A percentile compares a stretch with the other conserved stretches of the same genome.
phyloP scores from a whole-genome alignment of 2,888 invertebrate species.

The Nineta flava region DNA sequence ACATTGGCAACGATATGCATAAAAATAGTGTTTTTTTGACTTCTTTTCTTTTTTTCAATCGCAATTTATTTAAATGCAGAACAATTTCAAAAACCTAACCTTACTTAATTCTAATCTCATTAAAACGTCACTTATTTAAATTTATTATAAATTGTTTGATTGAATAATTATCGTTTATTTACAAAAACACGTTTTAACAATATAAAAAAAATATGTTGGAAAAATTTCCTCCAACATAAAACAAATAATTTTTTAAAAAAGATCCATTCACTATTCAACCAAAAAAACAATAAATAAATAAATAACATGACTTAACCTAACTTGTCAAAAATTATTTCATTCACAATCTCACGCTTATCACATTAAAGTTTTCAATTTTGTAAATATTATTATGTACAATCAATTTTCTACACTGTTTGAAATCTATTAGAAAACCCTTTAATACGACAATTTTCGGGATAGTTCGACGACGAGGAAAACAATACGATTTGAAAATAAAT shows the following conservation, averaged over 20 bases:
- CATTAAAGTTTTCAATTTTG: neutral
- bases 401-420: neutral
- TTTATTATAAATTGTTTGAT: neutral
- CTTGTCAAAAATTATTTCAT: neutral
- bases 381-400: too few relatives aligned
- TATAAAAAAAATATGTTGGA: neutral
- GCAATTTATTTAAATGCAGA: too few relatives aligned
- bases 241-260: too few relatives aligned
- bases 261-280: too few relatives aligned
- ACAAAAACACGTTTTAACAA: neutral
- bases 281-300: neutral
- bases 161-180: neutral
- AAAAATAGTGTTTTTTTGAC: too few relatives aligned
- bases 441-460: neutral
- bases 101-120: too few relatives aligned
- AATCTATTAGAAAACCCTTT: neutral
- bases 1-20: too few relatives aligned
- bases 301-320: neutral
- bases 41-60: too few relatives aligned
- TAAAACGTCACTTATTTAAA: neutral
- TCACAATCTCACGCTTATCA: conserved; percentile 1
- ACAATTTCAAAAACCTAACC: too few relatives aligned
- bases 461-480: neutral
- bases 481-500: neutral
- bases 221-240: too few relatives aligned